These are phyloP conservation scores for Arvicola amphibius DNA, from an alignment of 2,797 vertebrate species.

Conservation along the genomic window DNA sequence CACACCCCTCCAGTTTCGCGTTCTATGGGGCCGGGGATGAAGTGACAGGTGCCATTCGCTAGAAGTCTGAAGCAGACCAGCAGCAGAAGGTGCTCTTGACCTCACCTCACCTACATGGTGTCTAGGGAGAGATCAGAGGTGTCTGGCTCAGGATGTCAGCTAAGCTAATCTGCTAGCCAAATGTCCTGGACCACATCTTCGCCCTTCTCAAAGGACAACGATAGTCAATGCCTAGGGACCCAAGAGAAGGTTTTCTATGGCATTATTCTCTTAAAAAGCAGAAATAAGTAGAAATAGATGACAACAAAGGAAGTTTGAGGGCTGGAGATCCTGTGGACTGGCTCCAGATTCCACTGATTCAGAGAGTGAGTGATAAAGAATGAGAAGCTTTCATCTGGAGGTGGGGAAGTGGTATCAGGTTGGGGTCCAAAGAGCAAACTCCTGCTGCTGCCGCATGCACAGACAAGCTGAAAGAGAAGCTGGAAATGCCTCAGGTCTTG, in stretches of 20 bases:
- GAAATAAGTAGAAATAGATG: slow-evolving; percentile 57
- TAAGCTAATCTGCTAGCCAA: background rate
- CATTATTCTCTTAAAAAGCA: slow-evolving; percentile 59
- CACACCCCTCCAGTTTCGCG: background rate
- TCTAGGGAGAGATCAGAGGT: background rate
- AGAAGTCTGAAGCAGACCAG: background rate
- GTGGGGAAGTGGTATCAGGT: rapidly evolving
- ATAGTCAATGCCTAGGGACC: background rate
- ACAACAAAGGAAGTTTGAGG: slow-evolving; percentile 50
- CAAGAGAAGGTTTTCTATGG: background rate
- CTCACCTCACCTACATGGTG: background rate
- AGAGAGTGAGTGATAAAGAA: background rate
- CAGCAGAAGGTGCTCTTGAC: background rate
- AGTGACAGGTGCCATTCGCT: background rate
- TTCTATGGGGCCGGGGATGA: background rate
- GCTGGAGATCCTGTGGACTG: background rate
- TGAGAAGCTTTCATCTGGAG: background rate
- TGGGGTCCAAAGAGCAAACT: background rate
- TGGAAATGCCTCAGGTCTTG: background rate
- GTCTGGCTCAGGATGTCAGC: background rate
- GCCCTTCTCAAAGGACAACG: background rate
- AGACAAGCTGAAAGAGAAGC: background rate
- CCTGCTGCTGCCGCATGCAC: background rate
- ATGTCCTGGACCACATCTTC: background rate
- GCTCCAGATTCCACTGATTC: slow-evolving; percentile 59